Evolutionary conservation across 2,888 invertebrate genomes (phyloP), one percentile per base, ranked within the genome.

Genomic region (Watsonalla cultraria): DNA sequence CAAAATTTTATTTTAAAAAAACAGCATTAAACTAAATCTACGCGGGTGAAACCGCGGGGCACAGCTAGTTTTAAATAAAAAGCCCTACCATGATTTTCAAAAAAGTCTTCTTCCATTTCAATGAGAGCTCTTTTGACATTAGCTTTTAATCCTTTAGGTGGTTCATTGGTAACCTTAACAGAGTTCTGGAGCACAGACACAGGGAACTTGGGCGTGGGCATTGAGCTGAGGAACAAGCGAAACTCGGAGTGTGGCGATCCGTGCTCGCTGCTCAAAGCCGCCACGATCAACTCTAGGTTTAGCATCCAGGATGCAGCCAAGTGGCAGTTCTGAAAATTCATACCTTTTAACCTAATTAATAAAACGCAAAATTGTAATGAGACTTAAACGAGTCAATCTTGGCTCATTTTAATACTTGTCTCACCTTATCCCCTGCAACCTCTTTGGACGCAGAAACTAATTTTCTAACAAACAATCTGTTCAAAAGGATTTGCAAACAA

Each of bases 261-360:
- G 0, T 92, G 87, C 35, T 95, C 94, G 59, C 94, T 92, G 0
- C 92, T 90, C 51, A 98, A 92, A 61, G 93, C 92, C 49, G 95
- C 92, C 33, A 97, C 95, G 37, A 96, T 92, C 58, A 93, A 87
- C 80, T 98, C 98, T 84, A 98, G 91, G 2, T 92, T 89, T 15
- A 94, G 88, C 97, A 98, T 97, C 98, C 98, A 98, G 0, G 97
- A 97, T 0, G 96, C 96, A 5, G 98, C 98, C 71, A 98, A 90
- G 78, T 98, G 98, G 70, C 97, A 98, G 79, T 98, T 98, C 92
- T 97, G 92, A n/a, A 90, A 80, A 54, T 33, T 48, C 52, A 57
- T 46, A 35, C 7, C 15, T 35, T 39, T 6, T 45, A 39, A 14
- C 7, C 15, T 7, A 39, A 51, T 13, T n/a, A n/a, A n/a, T n/a